Evolutionary conservation across 2,113 vertebrate species (phyloP).

Genomic region (Catharus minimus): DNA sequence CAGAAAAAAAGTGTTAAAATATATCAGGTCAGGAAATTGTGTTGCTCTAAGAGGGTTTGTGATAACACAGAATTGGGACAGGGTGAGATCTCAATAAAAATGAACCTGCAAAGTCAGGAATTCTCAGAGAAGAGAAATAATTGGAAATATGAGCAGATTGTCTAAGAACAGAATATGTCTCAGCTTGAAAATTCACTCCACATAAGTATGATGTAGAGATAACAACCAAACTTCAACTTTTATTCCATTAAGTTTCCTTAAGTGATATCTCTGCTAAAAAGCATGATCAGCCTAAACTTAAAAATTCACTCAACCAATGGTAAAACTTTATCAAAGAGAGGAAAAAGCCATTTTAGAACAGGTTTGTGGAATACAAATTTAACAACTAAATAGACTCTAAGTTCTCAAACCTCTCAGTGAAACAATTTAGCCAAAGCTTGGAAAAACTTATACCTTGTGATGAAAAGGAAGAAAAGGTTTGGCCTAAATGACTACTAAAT

Average conservation of each 20-base stretch:
- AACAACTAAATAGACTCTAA: neutral
- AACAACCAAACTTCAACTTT: neutral
- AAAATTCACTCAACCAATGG: neutral
- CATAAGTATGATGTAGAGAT: neutral
- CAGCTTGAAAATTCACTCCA: neutral
- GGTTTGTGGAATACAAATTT: neutral
- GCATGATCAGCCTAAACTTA: neutral
- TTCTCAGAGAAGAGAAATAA: neutral
- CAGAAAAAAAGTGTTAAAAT: constrained; percentile 14
- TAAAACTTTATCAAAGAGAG: neutral
- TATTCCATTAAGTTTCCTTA: neutral
- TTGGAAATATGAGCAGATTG: neutral
- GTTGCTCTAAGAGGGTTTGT: neutral
- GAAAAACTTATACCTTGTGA: rapidly evolving
- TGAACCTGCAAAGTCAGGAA: neutral
- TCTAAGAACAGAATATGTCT: neutral
- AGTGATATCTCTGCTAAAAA: neutral
- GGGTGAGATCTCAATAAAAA: neutral
- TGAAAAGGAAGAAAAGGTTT: neutral
- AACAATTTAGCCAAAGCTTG: neutral
- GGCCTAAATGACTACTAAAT: neutral
- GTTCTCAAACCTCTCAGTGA: neutral
- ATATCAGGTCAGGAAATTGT: neutral
- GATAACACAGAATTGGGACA: neutral
- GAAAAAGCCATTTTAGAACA: neutral